A percentile compares a stretch with the other conserved stretches of the same genome.
These are phyloP conservation scores for Drosophila anomalipes DNA, from an alignment of 2,888 invertebrate species.

Conservation along the genomic window DNA sequence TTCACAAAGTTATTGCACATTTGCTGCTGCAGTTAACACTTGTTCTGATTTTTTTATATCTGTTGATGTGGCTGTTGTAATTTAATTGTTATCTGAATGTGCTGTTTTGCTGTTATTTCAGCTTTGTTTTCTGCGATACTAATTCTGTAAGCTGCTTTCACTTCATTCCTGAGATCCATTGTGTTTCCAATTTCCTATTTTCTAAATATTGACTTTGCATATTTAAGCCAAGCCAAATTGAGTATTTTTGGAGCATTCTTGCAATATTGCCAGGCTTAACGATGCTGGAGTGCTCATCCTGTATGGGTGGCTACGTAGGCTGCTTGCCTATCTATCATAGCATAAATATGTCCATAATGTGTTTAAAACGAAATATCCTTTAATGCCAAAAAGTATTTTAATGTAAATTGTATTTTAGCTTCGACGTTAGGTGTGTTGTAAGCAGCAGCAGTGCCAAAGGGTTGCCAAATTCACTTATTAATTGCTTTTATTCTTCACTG, in stretches of 20 bases:
- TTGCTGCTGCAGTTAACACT: slow-evolving; percentile 69
- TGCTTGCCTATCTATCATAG: background rate
- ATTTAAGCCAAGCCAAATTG: background rate
- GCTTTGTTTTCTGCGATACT: slow-evolving; percentile 9
- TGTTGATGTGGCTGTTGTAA: slow-evolving; percentile 20
- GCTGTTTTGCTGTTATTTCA: slow-evolving; percentile 15
- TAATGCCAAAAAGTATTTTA: background rate
- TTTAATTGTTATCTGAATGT: slow-evolving; percentile 65
- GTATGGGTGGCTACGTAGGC: background rate
- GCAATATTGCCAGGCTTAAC: background rate
- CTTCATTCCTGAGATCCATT: background rate
- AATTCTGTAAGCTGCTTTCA: slow-evolving; percentile 1
- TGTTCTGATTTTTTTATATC: slow-evolving; percentile 44
- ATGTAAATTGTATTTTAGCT: background rate
- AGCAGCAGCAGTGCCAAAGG: background rate
- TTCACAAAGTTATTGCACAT: slow-evolving; percentile 63
- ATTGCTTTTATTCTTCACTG: background rate
- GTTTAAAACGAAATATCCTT: background rate
- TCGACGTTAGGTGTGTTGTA: background rate
- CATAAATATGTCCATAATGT: background rate
- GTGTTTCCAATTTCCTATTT: background rate
- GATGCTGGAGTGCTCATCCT: background rate
- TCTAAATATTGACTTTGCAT: background rate
- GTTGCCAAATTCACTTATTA: background rate
- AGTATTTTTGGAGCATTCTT: background rate